These are phyloP conservation scores for Palloptera scutellata DNA, from an alignment of 2,888 invertebrate species.

Conservation along the genomic window DNA sequence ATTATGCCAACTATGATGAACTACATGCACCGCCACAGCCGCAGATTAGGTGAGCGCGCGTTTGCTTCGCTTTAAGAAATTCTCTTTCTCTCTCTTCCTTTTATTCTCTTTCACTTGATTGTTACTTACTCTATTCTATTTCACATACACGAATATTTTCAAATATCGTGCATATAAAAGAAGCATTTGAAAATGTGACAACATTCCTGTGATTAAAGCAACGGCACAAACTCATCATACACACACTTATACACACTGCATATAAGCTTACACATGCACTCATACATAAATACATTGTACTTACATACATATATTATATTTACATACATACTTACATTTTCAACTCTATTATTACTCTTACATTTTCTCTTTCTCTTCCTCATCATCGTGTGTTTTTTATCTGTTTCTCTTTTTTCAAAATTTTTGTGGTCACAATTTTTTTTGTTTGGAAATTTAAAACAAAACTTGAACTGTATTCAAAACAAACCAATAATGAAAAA, in stretches of 20 bases:
- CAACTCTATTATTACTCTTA: constrained; percentile 24
- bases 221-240: not conserved
- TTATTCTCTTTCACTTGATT: constrained; percentile 27
- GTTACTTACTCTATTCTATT: too few relatives aligned
- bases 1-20: constrained; percentile 87
- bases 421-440: not conserved
- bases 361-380: constrained; percentile 30
- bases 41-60: constrained; percentile 75
- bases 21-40: constrained; percentile 68
- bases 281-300: not conserved
- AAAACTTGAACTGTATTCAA: constrained; percentile 1
- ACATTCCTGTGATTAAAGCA: not conserved
- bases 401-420: constrained; percentile 18
- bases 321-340: constrained; percentile 21
- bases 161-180: too few relatives aligned
- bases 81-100: constrained; percentile 31
- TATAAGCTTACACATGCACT: constrained; percentile 4
- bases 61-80: constrained; percentile 20
- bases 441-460: constrained; percentile 7
- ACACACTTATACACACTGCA: constrained; percentile 4
- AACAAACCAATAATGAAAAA: constrained; percentile 29
- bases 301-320: constrained; percentile 4
- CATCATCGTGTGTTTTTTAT: constrained; percentile 18
- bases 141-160: constrained; percentile 3
- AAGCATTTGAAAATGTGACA: too few relatives aligned